Base-by-base conservation (phyloP, 1,140 invertebrate species). In the Hyphantria cunea region DNA sequence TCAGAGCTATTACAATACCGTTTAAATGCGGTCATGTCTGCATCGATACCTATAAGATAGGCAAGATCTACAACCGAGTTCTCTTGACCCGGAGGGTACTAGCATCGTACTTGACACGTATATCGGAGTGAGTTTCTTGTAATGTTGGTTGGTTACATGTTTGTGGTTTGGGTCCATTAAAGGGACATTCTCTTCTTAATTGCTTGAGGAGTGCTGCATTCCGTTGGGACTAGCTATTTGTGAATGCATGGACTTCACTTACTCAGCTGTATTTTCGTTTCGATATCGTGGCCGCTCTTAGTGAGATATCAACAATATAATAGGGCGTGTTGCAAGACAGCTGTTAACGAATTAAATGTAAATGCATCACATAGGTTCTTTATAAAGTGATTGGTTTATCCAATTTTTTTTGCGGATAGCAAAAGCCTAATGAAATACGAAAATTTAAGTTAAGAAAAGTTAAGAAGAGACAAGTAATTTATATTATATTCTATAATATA, bases 181-280 rank as follows among this genome's bases (percentile, higher is more conserved):
- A 42, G 13, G 41, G 45, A 31, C 59, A 31, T 45, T 53, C 44
- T 62, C 31, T 8, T 34, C 44, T 52, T 61, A 61, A 61, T 61
- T 61, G 44, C 37, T 53, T 11, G 33, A 11, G 3, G 9, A 39
- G 37, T 39, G 49, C 12, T 62, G 59, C 39, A 59, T 59, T 32
- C 56, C 56, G 5, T 15, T 32, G 56, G 47, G 56, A 59, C 12
- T 48, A 11, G 51, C 42, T 31, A 53, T 53, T 53, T 53, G 42
- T 41, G 41, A 53, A 53, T 53, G 51, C 15, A 53, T 53, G 15
- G 11, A 34, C 50, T 33, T 31, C 37, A 17, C 33, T 39, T 52
- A 25, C 17, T 25, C 5, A 25, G n/a, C 17, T 25, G 17, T 25
- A 5, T 25, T 25, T 25, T 25, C 17, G 17, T 25, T 25, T 25